Percentiles rank a stretch among this genome's conserved stretches.
phyloP scores from a whole-genome alignment of 2,113 vertebrate genomes.

The Clinocottus analis region DNA sequence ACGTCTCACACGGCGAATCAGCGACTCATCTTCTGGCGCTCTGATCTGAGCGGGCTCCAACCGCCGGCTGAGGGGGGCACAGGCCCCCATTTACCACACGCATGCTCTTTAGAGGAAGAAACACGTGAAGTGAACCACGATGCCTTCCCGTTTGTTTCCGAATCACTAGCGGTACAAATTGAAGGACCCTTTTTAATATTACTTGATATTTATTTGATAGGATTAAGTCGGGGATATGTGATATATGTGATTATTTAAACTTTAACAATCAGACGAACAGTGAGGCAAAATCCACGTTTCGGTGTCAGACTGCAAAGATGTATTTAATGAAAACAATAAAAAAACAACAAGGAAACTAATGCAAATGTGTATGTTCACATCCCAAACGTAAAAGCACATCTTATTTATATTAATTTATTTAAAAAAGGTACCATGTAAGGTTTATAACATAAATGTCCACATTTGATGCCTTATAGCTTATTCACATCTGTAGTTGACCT shows the following conservation, averaged over 20 bases:
- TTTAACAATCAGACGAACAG: neutral
- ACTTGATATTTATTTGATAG: slow-evolving; percentile 4
- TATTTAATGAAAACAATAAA: neutral
- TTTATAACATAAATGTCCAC: neutral
- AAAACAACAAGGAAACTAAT: neutral
- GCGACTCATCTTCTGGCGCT: slow-evolving; percentile 36
- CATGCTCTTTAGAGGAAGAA: slow-evolving; percentile 9
- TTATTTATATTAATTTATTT: neutral
- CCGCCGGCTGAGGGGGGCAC: slow-evolving; percentile 29
- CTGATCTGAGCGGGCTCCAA: slow-evolving; percentile 41
- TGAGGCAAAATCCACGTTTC: neutral
- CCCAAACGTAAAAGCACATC: neutral
- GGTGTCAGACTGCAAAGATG: neutral
- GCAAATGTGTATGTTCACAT: neutral
- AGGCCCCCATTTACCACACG: slow-evolving; percentile 24
- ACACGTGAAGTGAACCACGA: slow-evolving; percentile 12
- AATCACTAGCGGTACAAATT: slow-evolving; percentile 9
- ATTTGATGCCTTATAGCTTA: neutral
- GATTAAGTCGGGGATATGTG: neutral
- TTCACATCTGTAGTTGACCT: neutral
- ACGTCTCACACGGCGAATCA: slow-evolving; percentile 29
- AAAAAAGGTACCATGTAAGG: neutral
- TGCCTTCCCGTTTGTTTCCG: neutral
- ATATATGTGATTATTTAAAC: neutral
- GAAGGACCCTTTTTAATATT: neutral